Evolutionary conservation across 2,888 invertebrate species (phyloP).

Genomic region (Drosophila hamatofila): DNA sequence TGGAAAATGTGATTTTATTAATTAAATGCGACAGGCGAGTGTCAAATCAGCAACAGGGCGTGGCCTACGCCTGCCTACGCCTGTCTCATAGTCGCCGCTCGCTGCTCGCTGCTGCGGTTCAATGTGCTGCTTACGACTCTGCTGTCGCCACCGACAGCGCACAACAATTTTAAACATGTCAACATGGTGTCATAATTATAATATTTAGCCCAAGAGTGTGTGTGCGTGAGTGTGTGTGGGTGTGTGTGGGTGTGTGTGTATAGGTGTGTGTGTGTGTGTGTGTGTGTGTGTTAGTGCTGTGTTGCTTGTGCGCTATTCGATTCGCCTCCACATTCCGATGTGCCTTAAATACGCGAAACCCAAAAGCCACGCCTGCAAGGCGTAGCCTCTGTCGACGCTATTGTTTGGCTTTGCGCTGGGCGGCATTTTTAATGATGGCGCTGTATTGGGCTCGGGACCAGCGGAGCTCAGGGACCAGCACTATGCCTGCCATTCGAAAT

Average conservation of each 20-base stretch:
- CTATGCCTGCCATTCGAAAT: background rate
- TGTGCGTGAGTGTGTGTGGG: constrained; percentile 15
- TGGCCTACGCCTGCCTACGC: constrained; percentile 6
- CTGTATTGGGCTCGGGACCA: constrained; percentile 6
- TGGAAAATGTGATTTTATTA: constrained; percentile 77
- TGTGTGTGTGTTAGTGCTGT: constrained; percentile 10
- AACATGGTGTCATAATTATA: constrained; percentile 81
- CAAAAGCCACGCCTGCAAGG: constrained; percentile 39
- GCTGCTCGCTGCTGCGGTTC: constrained; percentile 53
- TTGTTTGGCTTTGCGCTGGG: constrained; percentile 53
- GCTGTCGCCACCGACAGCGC: constrained; percentile 51
- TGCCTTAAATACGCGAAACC: constrained; percentile 47
- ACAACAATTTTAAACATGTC: constrained; percentile 76
- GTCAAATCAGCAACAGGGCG: constrained; percentile 67
- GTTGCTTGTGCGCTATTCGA: constrained; percentile 48
- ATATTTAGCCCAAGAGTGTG: constrained; percentile 63
- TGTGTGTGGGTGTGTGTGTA: constrained; percentile 20
- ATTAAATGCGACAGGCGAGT: constrained; percentile 76
- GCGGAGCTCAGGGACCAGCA: background rate
- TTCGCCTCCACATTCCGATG: constrained; percentile 60
- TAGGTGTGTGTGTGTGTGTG: constrained; percentile 20
- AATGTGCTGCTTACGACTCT: constrained; percentile 62
- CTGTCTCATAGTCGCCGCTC: background rate
- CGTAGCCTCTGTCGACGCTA: constrained; percentile 46
- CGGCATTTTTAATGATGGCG: constrained; percentile 68